phyloP scores from a whole-genome alignment of 2,888 invertebrate species.

The Mamestra brassicae region DNA sequence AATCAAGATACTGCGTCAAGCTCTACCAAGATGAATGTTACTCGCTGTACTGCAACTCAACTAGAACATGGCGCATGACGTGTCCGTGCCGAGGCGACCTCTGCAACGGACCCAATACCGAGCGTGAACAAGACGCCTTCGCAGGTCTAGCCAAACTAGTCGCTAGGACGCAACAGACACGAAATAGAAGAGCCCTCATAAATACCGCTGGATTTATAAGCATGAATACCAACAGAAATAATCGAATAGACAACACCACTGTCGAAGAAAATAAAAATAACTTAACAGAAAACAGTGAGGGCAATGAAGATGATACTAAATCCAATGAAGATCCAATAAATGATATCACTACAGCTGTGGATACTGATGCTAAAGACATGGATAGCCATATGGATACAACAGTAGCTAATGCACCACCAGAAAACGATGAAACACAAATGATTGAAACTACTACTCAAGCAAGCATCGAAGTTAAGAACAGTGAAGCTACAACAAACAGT shows the following conservation, averaged over 20 bases:
- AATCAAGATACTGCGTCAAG: conserved; percentile 86
- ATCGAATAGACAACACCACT: conserved; percentile 56
- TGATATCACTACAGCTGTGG: neutral
- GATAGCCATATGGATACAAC: conserved; percentile 7
- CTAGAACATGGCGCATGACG: conserved; percentile 84
- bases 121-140: conserved; percentile 82
- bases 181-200: conserved; percentile 67
- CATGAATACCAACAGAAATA: conserved; percentile 48
- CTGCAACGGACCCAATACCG: conserved; percentile 84
- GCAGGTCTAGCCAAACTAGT: conserved; percentile 71
- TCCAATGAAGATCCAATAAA: conserved; percentile 23
- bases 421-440: conserved; percentile 20
- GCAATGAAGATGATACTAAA: conserved; percentile 14
- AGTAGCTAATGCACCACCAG: neutral
- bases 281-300: conserved; percentile 25
- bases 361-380: conserved; percentile 4
- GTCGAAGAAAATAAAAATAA: conserved; percentile 46
- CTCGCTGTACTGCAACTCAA: conserved; percentile 84
- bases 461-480: conserved; percentile 16
- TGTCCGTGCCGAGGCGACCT: conserved; percentile 86
- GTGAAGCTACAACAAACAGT: conserved; percentile 27
- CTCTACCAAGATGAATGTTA: conserved; percentile 88
- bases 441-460: conserved; percentile 15
- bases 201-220: conserved; percentile 57
- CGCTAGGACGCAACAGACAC: conserved; percentile 68